Conservation (phyloP, 2,888 invertebrate genomes). For the Phaonia tiefii region DNA sequence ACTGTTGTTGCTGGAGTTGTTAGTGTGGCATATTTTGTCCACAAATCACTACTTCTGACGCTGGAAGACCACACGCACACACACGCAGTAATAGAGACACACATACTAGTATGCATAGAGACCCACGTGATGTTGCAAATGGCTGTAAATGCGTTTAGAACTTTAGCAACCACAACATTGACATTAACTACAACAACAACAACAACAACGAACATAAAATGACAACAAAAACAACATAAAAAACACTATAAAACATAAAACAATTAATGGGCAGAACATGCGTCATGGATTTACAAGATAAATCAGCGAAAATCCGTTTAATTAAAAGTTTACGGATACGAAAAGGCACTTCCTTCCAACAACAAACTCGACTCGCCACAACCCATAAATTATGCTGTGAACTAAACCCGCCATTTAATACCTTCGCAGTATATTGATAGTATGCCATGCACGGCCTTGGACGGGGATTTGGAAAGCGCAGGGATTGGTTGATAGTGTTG, state of each 20-base stretch:
- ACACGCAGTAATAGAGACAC: too few species aligned
- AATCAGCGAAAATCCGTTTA: slow-evolving; percentile 71
- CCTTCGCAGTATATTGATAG: slow-evolving; percentile 2
- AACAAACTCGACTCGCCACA: background rate
- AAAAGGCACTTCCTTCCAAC: background rate
- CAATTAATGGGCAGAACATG: slow-evolving; percentile 69
- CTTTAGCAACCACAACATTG: slow-evolving; percentile 26
- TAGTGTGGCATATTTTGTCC: slow-evolving; percentile 42
- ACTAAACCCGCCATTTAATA: slow-evolving; percentile 8
- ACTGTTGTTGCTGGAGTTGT: slow-evolving; percentile 23
- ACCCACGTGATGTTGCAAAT: slow-evolving; percentile 4
- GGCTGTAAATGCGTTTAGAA: slow-evolving; percentile 28
- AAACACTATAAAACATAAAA: slow-evolving; percentile 64
- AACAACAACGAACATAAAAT: slow-evolving; percentile 52
- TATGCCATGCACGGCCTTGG: too few species aligned
- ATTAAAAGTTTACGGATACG: slow-evolving; percentile 69
- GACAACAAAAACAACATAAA: slow-evolving; percentile 31
- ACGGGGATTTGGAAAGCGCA: too few species aligned
- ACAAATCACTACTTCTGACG: slow-evolving; percentile 55
- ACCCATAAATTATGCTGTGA: slow-evolving; percentile 21
- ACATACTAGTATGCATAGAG: background rate
- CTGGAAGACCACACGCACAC: slow-evolving; percentile 24
- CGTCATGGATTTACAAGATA: slow-evolving; percentile 69
- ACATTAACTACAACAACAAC: slow-evolving; percentile 28
- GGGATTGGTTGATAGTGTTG: too few species aligned